Base-by-base conservation (phyloP, 2,797 vertebrate species). In the Benthosema pterotum region DNA sequence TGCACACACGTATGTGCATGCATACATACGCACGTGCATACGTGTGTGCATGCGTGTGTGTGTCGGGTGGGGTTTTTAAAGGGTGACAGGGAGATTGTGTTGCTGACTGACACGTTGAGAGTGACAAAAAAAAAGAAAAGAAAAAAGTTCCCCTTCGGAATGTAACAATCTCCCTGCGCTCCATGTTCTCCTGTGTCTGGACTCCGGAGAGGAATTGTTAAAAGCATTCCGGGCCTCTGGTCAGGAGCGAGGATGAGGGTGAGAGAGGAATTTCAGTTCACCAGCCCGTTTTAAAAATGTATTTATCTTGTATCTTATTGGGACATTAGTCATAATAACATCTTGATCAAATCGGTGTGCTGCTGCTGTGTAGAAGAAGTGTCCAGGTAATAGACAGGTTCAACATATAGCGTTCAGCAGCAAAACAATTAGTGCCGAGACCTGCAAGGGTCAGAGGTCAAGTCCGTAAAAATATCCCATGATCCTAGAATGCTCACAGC, bases 91-190 rank as follows among this genome's bases (percentile, higher is more conserved):
- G 71, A 90, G 92, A 93, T 93, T 93, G 90, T 81, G 82, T 79
- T 50, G 86, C 82, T 91, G 91, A 92, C 82, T 91, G 91, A 93
- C 79, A 82, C 72, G 82, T 89, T 84, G 91, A 92, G 91, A 91
- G 90, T 63, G 72, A 83, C 86, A 77, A 61, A 79, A 82, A 91
- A 25, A 32, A 22, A 25, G 22, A 25, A 32, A 32, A 32, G 28
- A 32, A 32, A 4, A 86, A 84, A 48, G 75, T 79, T 75, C 72
- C 80, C 69, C 83, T 82, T 72, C 79, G 90, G 90, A 92, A 92
- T 93, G 88, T 68, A 78, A 86, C 90, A 88, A 88, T 91, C 90
- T 90, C 83, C 76, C 85, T 68, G 77, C 38, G 61, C 83, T 84
- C 89, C 79, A 47, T 74, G 83, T 90, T 86, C 86, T 82, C 79